phyloP scores from a whole-genome alignment of 2,113 vertebrate genomes.

The Ceyx melanurus region DNA sequence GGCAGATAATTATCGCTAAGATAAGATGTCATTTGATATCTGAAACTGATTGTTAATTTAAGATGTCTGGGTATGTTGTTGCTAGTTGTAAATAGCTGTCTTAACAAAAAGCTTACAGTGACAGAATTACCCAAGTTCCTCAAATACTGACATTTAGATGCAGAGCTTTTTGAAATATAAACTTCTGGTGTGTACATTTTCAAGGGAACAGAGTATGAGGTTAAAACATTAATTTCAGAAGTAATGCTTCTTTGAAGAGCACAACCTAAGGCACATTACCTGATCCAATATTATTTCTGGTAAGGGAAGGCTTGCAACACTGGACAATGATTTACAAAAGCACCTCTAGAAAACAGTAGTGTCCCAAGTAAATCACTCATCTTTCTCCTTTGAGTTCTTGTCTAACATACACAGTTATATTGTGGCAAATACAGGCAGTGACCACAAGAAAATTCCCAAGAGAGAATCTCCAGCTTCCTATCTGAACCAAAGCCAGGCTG shows the following conservation, averaged over 20 bases:
- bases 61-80: not conserved
- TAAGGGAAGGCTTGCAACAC: not conserved
- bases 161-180: not conserved
- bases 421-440: not conserved
- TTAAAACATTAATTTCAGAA: not conserved
- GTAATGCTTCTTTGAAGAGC: not conserved
- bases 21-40: not conserved
- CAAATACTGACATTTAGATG: not conserved
- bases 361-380: not conserved
- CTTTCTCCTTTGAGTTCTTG: not conserved
- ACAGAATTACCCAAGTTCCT: not conserved
- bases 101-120: not conserved
- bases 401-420: not conserved
- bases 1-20: not conserved
- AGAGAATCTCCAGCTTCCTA: not conserved
- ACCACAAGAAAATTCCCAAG: not conserved
- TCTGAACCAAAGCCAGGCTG: not conserved
- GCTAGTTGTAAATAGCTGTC: accelerated
- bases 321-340: not conserved
- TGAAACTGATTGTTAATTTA: not conserved
- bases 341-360: not conserved
- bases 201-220: not conserved
- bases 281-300: not conserved
- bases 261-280: not conserved
- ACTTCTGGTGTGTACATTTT: not conserved